Evolutionary conservation across 2,797 vertebrate genomes (phyloP).

Genomic region (Acipenser transmontanus): DNA sequence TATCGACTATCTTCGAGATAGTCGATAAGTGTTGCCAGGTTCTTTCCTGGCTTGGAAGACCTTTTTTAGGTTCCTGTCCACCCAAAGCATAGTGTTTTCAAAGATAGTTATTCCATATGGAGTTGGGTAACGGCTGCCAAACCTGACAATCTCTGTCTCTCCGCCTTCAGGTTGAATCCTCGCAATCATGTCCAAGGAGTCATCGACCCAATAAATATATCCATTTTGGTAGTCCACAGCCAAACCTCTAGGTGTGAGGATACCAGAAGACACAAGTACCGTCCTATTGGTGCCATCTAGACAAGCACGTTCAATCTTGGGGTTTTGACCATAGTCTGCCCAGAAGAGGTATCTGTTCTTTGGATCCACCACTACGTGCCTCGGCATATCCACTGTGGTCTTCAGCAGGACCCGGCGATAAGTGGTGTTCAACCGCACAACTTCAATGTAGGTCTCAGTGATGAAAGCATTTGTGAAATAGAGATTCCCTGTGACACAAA

Average conservation of each 20-base stretch:
- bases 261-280: constrained; percentile 86
- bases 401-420: constrained; percentile 86
- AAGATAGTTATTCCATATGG: constrained; percentile 90
- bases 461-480: constrained; percentile 97
- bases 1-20: no score
- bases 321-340: constrained; percentile 92
- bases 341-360: constrained; percentile 87
- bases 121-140: constrained; percentile 88
- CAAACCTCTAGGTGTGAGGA: constrained; percentile 85
- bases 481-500: constrained; percentile 74
- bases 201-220: constrained; percentile 93
- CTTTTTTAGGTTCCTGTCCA: constrained; percentile 94
- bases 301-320: constrained; percentile 87
- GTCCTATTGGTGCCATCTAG: constrained; percentile 89
- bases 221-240: constrained; percentile 78
- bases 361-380: constrained; percentile 88
- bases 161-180: constrained; percentile 73
- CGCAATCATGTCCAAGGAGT: constrained; percentile 91
- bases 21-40: constrained; percentile 68
- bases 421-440: constrained; percentile 81
- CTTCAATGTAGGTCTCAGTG: constrained; percentile 87
- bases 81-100: constrained; percentile 86
- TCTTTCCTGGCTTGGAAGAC: constrained; percentile 90
- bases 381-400: constrained; percentile 85
- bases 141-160: constrained; percentile 81